Evolutionary conservation across 1,140 invertebrate genomes (phyloP).

Genomic region (Anoplophora glabripennis): DNA sequence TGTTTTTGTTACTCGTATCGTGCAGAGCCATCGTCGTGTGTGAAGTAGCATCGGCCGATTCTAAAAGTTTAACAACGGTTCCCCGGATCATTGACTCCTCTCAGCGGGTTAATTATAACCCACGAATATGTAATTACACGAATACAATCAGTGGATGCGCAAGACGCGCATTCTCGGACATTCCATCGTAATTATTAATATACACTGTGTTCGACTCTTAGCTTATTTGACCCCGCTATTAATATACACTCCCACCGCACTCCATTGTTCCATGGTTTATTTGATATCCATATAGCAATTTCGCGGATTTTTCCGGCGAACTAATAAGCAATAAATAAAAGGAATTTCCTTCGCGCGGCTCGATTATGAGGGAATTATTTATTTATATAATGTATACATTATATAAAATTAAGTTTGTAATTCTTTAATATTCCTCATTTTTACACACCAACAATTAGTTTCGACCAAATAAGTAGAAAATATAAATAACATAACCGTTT

Average conservation of each 20-base stretch:
- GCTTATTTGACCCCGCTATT: conserved; percentile 40
- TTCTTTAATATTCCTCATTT: too few relatives aligned
- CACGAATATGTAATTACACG: conserved; percentile 49
- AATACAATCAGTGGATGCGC: conserved; percentile 48
- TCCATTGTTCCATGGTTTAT: conserved; percentile 31
- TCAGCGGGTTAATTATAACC: conserved; percentile 44
- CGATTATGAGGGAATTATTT: background rate
- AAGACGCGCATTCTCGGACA: conserved; percentile 45
- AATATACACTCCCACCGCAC: conserved; percentile 41
- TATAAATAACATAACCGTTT: too few relatives aligned
- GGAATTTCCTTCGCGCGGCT: conserved; percentile 11
- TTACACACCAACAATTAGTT: too few relatives aligned
- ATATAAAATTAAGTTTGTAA: too few relatives aligned
- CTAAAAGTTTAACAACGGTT: conserved; percentile 41
- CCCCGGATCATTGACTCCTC: conserved; percentile 45
- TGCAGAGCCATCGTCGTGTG: conserved; percentile 7
- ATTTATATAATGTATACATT: too few relatives aligned
- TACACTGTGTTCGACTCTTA: conserved; percentile 29
- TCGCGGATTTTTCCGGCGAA: conserved; percentile 18
- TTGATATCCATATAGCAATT: conserved; percentile 24
- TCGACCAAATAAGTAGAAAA: too few relatives aligned
- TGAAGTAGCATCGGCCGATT: conserved; percentile 37
- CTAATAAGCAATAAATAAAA: conserved; percentile 20
- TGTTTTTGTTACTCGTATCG: conserved; percentile 17
- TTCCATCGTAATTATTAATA: conserved; percentile 47